Percentiles rank a stretch among this genome's conserved stretches.
Evolutionary conservation across 2,888 invertebrate genomes (phyloP).

Genomic region (Chironomus tentans): DNA sequence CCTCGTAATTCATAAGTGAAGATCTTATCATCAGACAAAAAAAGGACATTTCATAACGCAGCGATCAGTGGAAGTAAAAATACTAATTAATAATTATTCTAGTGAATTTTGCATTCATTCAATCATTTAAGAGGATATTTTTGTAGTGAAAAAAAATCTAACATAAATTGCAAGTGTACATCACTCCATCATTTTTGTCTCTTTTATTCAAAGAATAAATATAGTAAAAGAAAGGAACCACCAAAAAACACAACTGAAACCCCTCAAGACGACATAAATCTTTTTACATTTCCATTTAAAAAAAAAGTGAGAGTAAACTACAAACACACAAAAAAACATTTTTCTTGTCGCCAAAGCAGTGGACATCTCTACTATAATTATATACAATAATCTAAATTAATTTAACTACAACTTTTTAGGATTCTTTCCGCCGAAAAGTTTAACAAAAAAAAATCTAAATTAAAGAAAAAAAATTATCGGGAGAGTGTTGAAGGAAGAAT

Average conservation of each 20-base stretch:
- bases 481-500: neutral
- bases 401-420: neutral
- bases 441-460: neutral
- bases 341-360: neutral
- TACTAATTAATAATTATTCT: neutral
- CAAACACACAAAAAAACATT: neutral
- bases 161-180: neutral
- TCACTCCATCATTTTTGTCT: neutral
- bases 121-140: conserved; percentile 10
- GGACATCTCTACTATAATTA: conserved; percentile 7
- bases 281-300: conserved; percentile 24
- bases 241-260: conserved; percentile 23
- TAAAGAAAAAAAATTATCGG: neutral
- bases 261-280: conserved; percentile 26
- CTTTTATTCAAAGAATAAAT: neutral
- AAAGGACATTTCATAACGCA: conserved; percentile 16
- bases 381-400: neutral
- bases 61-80: conserved; percentile 2
- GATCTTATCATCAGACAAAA: neutral
- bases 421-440: neutral
- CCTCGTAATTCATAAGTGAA: conserved; percentile 16
- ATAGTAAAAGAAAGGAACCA: neutral
- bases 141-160: conserved; percentile 7
- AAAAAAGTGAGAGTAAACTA: neutral
- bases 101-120: conserved; percentile 9